These are phyloP conservation scores for Macaria liturata DNA, from an alignment of 2,888 invertebrate genomes.

Conservation along the genomic window DNA sequence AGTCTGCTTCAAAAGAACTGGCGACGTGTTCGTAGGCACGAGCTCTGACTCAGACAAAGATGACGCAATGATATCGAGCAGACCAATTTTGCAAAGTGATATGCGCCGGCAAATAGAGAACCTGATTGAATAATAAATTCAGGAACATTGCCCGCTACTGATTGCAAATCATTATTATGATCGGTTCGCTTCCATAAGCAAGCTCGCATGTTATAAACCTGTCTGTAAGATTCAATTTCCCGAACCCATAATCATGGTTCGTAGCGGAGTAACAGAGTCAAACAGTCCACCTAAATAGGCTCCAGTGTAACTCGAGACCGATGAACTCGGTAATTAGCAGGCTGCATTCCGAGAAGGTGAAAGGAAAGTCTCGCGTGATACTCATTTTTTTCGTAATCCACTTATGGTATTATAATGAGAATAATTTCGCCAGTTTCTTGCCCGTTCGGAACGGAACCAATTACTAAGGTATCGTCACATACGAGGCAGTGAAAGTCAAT, in stretches of 20 bases:
- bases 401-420: constrained; percentile 63
- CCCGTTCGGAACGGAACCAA: constrained; percentile 50
- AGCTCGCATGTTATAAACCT: constrained; percentile 12
- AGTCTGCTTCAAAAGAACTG: constrained; percentile 27
- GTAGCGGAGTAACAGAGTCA: constrained; percentile 23
- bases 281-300: constrained; percentile 38
- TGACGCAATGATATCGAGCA: constrained; percentile 31
- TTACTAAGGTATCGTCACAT: constrained; percentile 63
- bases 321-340: constrained; percentile 64
- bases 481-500: constrained; percentile 68
- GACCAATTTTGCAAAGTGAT: constrained; percentile 25
- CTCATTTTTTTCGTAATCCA: constrained; percentile 57
- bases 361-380: constrained; percentile 61
- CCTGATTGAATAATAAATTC: constrained; percentile 23
- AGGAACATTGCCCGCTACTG: constrained; percentile 14
- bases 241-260: constrained; percentile 14
- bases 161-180: constrained; percentile 20
- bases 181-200: constrained; percentile 10
- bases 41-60: constrained; percentile 27
- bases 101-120: constrained; percentile 14
- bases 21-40: constrained; percentile 18
- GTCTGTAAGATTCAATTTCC: constrained; percentile 17
- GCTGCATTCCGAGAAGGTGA: constrained; percentile 62
- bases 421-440: constrained; percentile 65
- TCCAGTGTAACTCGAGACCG: constrained; percentile 53